phyloP scores from a whole-genome alignment of 2,797 vertebrate genomes.

The Eutrigla gurnardus region DNA sequence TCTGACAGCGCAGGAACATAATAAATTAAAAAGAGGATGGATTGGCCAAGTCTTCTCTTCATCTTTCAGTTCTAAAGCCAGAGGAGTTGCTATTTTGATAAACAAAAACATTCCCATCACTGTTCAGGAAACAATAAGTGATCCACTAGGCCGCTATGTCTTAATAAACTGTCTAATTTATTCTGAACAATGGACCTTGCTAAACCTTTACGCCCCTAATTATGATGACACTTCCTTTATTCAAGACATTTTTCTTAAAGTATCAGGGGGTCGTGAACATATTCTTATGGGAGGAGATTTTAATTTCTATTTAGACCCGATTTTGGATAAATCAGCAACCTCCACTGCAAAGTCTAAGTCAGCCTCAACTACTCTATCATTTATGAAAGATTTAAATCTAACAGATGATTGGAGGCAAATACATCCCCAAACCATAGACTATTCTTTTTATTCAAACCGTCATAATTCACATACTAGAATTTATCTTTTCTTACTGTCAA shows the following conservation, averaged over 20 bases:
- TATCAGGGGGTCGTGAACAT: neutral
- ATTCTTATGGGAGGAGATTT: neutral
- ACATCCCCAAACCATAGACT: neutral
- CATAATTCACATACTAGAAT: slow-evolving; percentile 13
- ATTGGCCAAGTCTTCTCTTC: too few species aligned
- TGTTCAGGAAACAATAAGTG: too few species aligned
- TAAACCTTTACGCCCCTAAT: neutral
- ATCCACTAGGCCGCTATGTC: neutral
- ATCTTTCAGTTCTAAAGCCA: too few species aligned
- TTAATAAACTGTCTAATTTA: neutral
- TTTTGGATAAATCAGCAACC: slow-evolving; percentile 7
- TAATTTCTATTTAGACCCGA: slow-evolving; percentile 10
- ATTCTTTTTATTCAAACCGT: neutral
- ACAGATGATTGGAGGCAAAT: neutral
- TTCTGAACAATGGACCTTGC: neutral
- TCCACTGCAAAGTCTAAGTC: neutral
- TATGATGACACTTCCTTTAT: neutral
- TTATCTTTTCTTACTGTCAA: slow-evolving; percentile 7
- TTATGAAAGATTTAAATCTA: slow-evolving; percentile 13
- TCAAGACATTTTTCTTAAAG: slow-evolving; percentile 10
- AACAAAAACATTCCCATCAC: too few species aligned
- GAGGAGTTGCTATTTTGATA: too few species aligned
- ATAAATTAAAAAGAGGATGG: too few species aligned
- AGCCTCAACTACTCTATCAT: neutral
- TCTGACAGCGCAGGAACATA: too few species aligned